These are phyloP conservation scores for Linnaemya vulpina DNA, from an alignment of 2,888 invertebrate species.

Conservation along the genomic window DNA sequence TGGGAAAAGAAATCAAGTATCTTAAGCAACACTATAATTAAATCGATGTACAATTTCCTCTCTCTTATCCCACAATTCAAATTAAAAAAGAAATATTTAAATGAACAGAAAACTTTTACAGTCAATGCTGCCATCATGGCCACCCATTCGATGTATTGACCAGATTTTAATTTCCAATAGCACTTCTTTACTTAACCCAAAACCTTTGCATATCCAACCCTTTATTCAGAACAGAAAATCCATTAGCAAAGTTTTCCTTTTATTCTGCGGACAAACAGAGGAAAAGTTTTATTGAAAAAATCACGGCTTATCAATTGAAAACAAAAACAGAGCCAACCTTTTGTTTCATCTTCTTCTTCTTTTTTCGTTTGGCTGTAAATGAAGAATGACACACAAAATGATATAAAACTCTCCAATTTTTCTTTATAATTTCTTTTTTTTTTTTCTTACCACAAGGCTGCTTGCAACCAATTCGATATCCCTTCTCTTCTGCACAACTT, in stretches of 20 bases:
- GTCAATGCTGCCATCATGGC: not conserved
- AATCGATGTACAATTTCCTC: no score
- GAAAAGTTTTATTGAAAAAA: slow-evolving; percentile 28
- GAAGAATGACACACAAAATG: slow-evolving; percentile 12
- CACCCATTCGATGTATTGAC: not conserved
- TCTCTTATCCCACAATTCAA: no score
- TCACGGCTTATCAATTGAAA: slow-evolving; percentile 53
- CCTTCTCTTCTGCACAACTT: not conserved
- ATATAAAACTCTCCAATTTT: slow-evolving; percentile 19
- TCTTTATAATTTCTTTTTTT: not conserved
- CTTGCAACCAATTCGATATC: slow-evolving; percentile 21
- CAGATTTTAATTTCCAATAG: not conserved
- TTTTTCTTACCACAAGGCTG: not conserved
- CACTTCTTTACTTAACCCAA: not conserved
- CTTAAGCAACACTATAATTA: no score
- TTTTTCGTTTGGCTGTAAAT: not conserved
- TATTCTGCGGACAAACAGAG: not conserved
- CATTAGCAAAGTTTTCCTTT: slow-evolving; percentile 12
- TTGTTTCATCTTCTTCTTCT: slow-evolving; percentile 14
- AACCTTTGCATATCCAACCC: slow-evolving; percentile 4
- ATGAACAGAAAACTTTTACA: not conserved
- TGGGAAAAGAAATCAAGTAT: no score
- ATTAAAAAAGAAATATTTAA: no score
- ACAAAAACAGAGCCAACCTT: slow-evolving; percentile 37
- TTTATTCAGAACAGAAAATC: not conserved